Evolutionary conservation across 2,113 vertebrate genomes (phyloP).

Genomic region (Gracilinanus agilis): DNA sequence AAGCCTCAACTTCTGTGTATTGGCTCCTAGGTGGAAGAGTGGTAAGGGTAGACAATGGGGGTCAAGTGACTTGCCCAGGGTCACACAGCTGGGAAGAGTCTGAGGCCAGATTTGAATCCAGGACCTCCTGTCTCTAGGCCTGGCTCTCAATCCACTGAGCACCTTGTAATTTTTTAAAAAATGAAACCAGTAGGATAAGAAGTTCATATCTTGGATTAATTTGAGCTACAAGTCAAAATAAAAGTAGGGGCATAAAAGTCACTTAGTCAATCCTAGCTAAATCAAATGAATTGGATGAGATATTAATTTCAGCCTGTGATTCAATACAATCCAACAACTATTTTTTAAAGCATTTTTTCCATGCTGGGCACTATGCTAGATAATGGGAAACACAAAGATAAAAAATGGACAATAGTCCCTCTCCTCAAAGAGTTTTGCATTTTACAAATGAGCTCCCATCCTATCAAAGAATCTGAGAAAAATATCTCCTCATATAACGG

Average conservation of each 20-base stretch:
- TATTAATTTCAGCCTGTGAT: neutral
- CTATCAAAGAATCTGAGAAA: conserved; percentile 7
- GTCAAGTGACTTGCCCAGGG: no score
- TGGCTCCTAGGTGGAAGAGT: no score
- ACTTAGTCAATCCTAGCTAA: neutral
- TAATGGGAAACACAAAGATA: neutral
- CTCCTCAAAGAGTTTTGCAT: neutral
- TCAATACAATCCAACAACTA: neutral
- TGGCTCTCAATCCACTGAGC: no score
- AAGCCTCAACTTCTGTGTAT: no score
- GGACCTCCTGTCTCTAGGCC: no score
- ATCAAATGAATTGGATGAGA: neutral
- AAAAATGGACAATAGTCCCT: neutral
- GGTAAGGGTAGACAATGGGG: no score
- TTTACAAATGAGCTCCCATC: neutral
- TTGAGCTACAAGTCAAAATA: neutral
- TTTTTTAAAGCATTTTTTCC: neutral
- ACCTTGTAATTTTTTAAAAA: no score
- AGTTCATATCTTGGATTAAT: conserved; percentile 35
- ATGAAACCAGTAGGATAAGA: neutral
- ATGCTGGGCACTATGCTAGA: neutral
- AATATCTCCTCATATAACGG: neutral
- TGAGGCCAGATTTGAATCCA: no score
- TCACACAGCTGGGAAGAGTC: no score
- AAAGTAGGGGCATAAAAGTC: neutral